Evolutionary conservation across 1,140 invertebrate genomes (phyloP), one percentile per base, ranked within the genome.

Genomic region (Aphelenchoides fujianensis): DNA sequence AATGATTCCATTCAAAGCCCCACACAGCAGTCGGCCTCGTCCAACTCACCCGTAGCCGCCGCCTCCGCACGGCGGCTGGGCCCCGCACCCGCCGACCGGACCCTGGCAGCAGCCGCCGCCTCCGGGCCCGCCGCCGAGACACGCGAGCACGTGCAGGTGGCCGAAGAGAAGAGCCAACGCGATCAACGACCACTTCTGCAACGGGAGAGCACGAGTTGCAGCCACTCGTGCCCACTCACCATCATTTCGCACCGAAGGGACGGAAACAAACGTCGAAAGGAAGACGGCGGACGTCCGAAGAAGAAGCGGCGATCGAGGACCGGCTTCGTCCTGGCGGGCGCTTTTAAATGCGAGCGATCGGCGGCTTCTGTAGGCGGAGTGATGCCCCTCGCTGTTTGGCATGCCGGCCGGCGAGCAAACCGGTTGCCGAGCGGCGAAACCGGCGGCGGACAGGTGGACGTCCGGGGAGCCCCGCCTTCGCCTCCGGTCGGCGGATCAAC

Each of bases 101-200:
- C 55, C 55, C 55, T 27, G 34, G 23, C 55, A 59, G 23, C 55
- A 59, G 28, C 55, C 19, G 5, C 5, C 5, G 19, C 55, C 55
- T 59, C 55, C 55, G 34, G 19, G 19, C 7, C 55, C 55, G 7
- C 55, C 55, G 19, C 55, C 55, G 12, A 59, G 34, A 59, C 55
- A 59, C 12, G 41, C 41, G 23, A 59, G 19, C 55, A 7, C 5
- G 7, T 59, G 55, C 7, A 7, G n/a, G n/a, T 59, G 23, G 5
- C 55, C 55, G 55, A 59, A 7, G 5, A 59, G 7, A 27, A 59
- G 7, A 5, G 55, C 55, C 55, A 59, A 59, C 7, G 55, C 55
- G 23, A 59, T 5, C 7, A 59, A 23, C 7, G 55, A 7, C 23
- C 28, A 23, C 55, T 59, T 59, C 55, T 59, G 19, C 28, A 59